Percentiles rank a stretch among this genome's conserved stretches.
Evolutionary conservation across 2,113 vertebrate species (phyloP).

Genomic region (Himantopus leucocephalus): DNA sequence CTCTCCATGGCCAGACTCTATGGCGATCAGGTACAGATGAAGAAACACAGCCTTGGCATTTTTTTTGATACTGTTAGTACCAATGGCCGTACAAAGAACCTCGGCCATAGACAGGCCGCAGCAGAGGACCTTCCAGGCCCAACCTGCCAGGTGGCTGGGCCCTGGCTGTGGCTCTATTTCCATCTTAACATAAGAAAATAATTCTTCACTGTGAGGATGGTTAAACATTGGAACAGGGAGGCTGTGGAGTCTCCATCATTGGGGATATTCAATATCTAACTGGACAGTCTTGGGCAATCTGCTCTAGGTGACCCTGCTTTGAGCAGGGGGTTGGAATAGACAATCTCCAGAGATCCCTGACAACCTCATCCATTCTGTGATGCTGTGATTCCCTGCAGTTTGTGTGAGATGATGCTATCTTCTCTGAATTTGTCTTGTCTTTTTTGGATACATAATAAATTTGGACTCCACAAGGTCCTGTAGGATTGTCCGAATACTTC

Average conservation of each 20-base stretch:
- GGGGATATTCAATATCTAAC: not conserved
- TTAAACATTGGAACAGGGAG: not conserved
- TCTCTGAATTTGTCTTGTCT: not conserved
- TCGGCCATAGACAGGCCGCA: not conserved
- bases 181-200: not conserved
- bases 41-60: not conserved
- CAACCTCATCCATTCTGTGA: not conserved
- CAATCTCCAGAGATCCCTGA: not conserved
- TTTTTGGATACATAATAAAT: not conserved
- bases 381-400: fast-evolving
- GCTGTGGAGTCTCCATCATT: not conserved
- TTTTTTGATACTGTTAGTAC: not conserved
- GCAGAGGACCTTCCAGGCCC: not conserved
- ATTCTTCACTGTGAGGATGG: not conserved
- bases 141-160: not conserved
- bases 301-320: not conserved
- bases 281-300: fast-evolving
- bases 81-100: not conserved
- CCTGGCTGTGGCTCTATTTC: not conserved
- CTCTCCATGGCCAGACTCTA: not conserved
- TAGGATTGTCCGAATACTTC: not conserved
- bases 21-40: not conserved
- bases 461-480: not conserved
- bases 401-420: not conserved
- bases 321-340: not conserved